Conservation (phyloP, 2,888 invertebrate genomes). For the Xestia xanthographa region DNA sequence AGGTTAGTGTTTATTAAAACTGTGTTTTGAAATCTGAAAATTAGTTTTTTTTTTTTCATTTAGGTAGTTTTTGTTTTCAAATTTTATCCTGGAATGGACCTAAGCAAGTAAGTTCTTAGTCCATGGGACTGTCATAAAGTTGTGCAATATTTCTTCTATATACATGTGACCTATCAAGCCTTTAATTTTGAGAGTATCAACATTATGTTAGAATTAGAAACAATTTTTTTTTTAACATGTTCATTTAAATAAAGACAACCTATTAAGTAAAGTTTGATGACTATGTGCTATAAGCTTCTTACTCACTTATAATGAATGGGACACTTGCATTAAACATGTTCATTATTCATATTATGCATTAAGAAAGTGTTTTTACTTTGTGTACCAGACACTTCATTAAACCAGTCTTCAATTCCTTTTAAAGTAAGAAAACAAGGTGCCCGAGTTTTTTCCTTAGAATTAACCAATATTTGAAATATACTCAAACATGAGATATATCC, state of each 20-base stretch:
- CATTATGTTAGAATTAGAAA: background rate
- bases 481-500: background rate
- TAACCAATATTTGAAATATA: background rate
- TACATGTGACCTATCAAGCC: background rate
- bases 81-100: background rate
- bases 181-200: background rate
- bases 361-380: background rate
- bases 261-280: background rate
- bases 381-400: background rate
- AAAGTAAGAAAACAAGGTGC: background rate
- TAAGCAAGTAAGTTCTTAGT: background rate
- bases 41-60: too few species aligned
- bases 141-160: constrained; percentile 34
- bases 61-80: too few species aligned
- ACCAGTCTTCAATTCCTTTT: background rate
- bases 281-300: background rate
- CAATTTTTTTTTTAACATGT: background rate
- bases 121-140: constrained; percentile 28
- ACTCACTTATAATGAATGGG: background rate
- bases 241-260: background rate
- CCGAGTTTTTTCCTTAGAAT: background rate
- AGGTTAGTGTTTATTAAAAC: constrained; percentile 75
- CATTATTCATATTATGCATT: background rate
- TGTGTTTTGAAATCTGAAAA: background rate
- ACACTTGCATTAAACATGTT: background rate